phyloP scores from a whole-genome alignment of 2,113 vertebrate species.

The Syrmaticus mikado region DNA sequence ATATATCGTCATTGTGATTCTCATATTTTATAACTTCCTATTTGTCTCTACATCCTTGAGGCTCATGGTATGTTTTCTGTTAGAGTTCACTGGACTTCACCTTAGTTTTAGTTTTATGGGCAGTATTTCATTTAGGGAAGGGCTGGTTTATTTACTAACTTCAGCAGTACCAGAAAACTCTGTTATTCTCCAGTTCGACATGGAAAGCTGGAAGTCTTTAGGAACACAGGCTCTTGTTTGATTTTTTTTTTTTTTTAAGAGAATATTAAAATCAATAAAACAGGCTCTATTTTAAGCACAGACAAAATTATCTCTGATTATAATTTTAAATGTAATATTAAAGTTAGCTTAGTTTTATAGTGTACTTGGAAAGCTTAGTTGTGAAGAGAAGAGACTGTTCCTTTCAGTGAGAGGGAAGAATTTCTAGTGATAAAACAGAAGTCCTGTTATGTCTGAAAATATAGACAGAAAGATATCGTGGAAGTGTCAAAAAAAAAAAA shows the following conservation, averaged over 20 bases:
- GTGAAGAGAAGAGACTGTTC: not conserved
- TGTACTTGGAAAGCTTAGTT: not conserved
- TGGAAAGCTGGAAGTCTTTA: conserved; percentile 42
- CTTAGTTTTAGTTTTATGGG: not conserved
- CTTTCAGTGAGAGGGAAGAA: not conserved
- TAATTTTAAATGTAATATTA: conserved; percentile 14
- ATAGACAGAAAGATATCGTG: not conserved
- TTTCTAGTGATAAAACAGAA: not conserved
- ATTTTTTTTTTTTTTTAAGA: conserved; percentile 22
- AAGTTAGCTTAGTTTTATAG: not conserved
- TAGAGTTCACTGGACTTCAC: not conserved
- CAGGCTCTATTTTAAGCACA: conserved; percentile 58
- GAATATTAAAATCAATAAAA: conserved; percentile 52
- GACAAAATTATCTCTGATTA: not conserved
- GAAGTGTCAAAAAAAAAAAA: not conserved
- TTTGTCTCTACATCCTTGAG: not conserved
- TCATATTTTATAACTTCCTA: not conserved
- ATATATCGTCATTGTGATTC: not conserved
- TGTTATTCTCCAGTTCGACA: not conserved
- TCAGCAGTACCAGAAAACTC: not conserved
- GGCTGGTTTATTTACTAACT: not conserved
- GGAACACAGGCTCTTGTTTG: conserved; percentile 10
- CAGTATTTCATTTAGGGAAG: not conserved
- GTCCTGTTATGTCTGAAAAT: not conserved
- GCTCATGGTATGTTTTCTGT: not conserved